phyloP scores from a whole-genome alignment of 2,113 vertebrate genomes.

The Notechis scutatus region DNA sequence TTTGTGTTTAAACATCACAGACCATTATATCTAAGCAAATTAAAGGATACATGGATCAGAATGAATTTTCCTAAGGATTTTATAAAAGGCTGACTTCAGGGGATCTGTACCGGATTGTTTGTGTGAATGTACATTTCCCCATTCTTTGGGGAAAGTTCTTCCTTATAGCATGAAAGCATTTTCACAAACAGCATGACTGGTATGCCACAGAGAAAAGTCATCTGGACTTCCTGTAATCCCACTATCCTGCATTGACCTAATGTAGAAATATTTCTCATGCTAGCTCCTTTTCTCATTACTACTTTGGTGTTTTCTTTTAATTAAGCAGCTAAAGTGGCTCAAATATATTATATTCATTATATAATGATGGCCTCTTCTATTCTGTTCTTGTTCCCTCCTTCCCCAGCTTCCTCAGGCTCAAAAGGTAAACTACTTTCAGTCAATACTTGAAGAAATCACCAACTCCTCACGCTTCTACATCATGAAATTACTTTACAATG shows the following conservation, averaged over 20 bases:
- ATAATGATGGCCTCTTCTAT: slow-evolving; percentile 71
- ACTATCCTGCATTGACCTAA: slow-evolving; percentile 9
- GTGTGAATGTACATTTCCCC: slow-evolving; percentile 37
- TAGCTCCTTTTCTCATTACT: slow-evolving; percentile 20
- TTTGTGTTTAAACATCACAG: not conserved
- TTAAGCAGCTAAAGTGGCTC: slow-evolving; percentile 40
- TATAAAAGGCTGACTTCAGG: slow-evolving; percentile 6
- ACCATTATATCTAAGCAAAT: not conserved
- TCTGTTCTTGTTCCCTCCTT: slow-evolving; percentile 64
- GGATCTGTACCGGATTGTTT: slow-evolving; percentile 38
- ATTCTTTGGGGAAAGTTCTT: slow-evolving; percentile 10
- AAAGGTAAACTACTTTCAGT: slow-evolving; percentile 84
- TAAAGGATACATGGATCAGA: not conserved
- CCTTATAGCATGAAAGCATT: not conserved
- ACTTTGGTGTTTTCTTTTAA: slow-evolving; percentile 37
- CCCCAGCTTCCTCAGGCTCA: slow-evolving; percentile 96
- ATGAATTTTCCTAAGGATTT: not conserved
- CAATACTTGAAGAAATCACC: slow-evolving; percentile 62
- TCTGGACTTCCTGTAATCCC: slow-evolving; percentile 8
- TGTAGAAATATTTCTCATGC: slow-evolving; percentile 28
- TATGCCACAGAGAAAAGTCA: slow-evolving; percentile 23
- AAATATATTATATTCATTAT: slow-evolving; percentile 48
- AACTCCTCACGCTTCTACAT: slow-evolving; percentile 61
- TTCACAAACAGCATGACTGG: slow-evolving; percentile 12
- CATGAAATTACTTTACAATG: slow-evolving; percentile 47